Conservation (phyloP, 2,888 invertebrate species). For the Ptychoptera albimana region DNA sequence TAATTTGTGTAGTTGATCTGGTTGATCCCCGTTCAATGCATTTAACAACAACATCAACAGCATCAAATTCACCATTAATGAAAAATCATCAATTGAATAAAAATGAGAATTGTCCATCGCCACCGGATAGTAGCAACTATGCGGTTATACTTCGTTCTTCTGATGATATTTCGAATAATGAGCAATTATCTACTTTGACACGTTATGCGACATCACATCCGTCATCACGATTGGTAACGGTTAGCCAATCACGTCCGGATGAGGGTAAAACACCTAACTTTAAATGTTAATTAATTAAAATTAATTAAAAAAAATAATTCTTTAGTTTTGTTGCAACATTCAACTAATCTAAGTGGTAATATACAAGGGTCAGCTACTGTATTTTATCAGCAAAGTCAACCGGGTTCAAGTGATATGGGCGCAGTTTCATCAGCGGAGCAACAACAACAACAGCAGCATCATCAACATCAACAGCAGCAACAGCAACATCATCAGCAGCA, state of each 20-base stretch:
- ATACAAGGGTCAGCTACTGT: slow-evolving; percentile 36
- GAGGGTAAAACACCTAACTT: slow-evolving; percentile 24
- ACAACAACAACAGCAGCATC: slow-evolving; percentile 14
- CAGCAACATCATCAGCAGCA: slow-evolving; percentile 38
- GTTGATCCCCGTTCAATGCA: slow-evolving; percentile 29
- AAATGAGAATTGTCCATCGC: slow-evolving; percentile 22
- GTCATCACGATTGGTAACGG: slow-evolving; percentile 17
- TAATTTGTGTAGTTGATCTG: slow-evolving; percentile 21
- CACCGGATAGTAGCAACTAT: slow-evolving; percentile 21
- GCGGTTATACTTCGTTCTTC: slow-evolving; percentile 25
- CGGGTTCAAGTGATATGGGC: slow-evolving; percentile 16
- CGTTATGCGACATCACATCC: slow-evolving; percentile 23
- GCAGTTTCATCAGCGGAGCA: slow-evolving; percentile 11
- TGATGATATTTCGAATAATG: slow-evolving; percentile 16
- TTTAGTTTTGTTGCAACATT: slow-evolving; percentile 30
- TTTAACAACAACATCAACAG: slow-evolving; percentile 21
- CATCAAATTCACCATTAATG: too few relatives aligned
- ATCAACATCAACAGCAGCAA: slow-evolving; percentile 16
- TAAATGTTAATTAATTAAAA: not conserved
- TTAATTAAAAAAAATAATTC: not conserved
- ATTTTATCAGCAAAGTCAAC: slow-evolving; percentile 33
- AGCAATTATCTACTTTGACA: slow-evolving; percentile 17
- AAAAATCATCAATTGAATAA: slow-evolving; percentile 13
- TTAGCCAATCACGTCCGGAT: slow-evolving; percentile 21
- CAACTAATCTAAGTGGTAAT: slow-evolving; percentile 28